Evolutionary conservation across 2,888 invertebrate genomes (phyloP).

Genomic region (Bembecia ichneumoniformis): DNA sequence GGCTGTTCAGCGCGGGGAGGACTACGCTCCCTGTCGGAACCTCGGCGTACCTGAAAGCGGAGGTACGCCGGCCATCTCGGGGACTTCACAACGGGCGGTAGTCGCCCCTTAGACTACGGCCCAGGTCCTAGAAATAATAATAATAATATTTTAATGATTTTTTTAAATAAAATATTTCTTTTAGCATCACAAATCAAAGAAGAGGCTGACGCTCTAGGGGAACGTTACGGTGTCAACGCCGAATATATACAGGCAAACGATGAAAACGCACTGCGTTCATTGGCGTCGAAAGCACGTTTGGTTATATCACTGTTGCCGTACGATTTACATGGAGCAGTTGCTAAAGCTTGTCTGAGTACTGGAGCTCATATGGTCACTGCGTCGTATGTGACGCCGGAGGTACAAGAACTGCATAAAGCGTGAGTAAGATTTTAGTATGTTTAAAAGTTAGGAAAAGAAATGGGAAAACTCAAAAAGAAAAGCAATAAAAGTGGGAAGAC

Average conservation of each 20-base stretch:
- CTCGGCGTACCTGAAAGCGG: too few relatives aligned
- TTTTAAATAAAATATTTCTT: constrained; percentile 1
- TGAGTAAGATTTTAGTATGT: constrained; percentile 40
- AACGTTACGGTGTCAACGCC: constrained; percentile 83
- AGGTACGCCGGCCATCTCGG: too few relatives aligned
- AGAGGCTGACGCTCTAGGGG: constrained; percentile 88
- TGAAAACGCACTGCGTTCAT: constrained; percentile 76
- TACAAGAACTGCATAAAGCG: constrained; percentile 83
- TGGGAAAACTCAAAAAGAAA: too few relatives aligned
- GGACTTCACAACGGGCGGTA: too few relatives aligned
- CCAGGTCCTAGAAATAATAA: too few relatives aligned
- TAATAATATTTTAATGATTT: not conserved
- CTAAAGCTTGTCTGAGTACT: constrained; percentile 88
- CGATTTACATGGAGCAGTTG: constrained; percentile 87
- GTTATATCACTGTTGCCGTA: constrained; percentile 94
- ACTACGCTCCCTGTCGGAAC: too few relatives aligned
- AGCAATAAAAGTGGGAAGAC: too few relatives aligned
- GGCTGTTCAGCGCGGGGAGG: too few relatives aligned
- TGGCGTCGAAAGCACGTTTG: constrained; percentile 82
- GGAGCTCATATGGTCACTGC: constrained; percentile 96
- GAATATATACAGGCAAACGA: constrained; percentile 87
- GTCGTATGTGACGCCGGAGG: constrained; percentile 90
- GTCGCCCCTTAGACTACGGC: too few relatives aligned
- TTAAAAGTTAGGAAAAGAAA: too few relatives aligned
- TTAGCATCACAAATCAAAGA: constrained; percentile 86